Percentiles rank a stretch among this genome's conserved stretches.
These are phyloP conservation scores for Melanotaenia nigrans DNA, from an alignment of 2,797 vertebrate species.

Conservation along the genomic window DNA sequence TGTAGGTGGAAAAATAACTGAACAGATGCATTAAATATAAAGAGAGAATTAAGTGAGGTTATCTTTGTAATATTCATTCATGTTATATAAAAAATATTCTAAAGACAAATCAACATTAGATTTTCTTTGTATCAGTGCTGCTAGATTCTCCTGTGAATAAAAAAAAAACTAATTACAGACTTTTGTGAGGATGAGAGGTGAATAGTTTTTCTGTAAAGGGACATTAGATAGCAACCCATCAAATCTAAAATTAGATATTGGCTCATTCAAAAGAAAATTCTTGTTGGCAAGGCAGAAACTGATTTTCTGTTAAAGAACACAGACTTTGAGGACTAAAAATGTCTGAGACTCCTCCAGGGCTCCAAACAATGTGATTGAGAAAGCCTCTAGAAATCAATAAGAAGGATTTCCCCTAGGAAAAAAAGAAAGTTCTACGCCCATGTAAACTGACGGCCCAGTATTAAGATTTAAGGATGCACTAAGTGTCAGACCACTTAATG, in stretches of 20 bases:
- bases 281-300: neutral
- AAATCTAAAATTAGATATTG: conserved; percentile 5
- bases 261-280: conserved; percentile 8
- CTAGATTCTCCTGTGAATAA: neutral
- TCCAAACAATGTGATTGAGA: neutral
- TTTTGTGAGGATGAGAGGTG: conserved; percentile 22
- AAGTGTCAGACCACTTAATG: neutral
- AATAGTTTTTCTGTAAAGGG: conserved; percentile 16
- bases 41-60: conserved; percentile 1
- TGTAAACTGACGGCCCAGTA: neutral
- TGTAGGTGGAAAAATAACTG: conserved; percentile 21
- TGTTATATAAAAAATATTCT: neutral
- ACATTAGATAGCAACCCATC: conserved; percentile 28
- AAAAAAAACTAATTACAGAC: neutral
- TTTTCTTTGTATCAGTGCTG: conserved; percentile 10
- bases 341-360: conserved; percentile 21
- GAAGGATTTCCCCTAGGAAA: conserved; percentile 23
- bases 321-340: conserved; percentile 28
- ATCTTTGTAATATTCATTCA: conserved; percentile 8
- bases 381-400: conserved; percentile 41
- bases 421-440: conserved; percentile 13
- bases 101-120: neutral
- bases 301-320: conserved; percentile 19
- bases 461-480: conserved; percentile 15
- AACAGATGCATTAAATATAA: conserved; percentile 24